These are phyloP conservation scores for Baronia brevicornis DNA, from an alignment of 2,888 invertebrate genomes.

Conservation along the genomic window DNA sequence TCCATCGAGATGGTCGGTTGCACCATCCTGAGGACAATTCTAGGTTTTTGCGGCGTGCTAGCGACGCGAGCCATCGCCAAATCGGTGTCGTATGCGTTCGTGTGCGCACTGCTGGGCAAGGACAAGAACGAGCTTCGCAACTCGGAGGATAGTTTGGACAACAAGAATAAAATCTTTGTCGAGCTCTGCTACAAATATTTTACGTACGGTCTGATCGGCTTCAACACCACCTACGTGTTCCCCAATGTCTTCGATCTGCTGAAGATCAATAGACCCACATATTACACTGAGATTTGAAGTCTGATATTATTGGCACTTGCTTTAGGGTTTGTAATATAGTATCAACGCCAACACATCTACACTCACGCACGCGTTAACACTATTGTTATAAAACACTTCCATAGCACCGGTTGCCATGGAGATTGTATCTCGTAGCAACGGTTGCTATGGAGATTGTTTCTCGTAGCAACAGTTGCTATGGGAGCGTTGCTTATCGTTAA, in stretches of 20 bases:
- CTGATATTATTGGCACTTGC: no score
- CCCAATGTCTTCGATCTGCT: slow-evolving; percentile 86
- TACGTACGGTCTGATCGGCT: slow-evolving; percentile 86
- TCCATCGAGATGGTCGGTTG: slow-evolving; percentile 82
- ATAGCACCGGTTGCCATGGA: no score
- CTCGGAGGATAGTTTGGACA: slow-evolving; percentile 79
- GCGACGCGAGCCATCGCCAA: slow-evolving; percentile 82
- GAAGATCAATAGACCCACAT: slow-evolving; percentile 86
- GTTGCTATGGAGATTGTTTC: no score
- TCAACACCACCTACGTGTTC: slow-evolving; percentile 84
- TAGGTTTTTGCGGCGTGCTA: slow-evolving; percentile 85
- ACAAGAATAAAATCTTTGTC: slow-evolving; percentile 83
- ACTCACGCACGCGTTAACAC: neutral
- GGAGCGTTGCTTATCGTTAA: no score
- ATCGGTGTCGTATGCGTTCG: slow-evolving; percentile 79
- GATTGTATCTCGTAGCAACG: no score
- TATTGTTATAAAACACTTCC: no score
- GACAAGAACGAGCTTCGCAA: slow-evolving; percentile 80
- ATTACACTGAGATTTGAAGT: slow-evolving; percentile 87
- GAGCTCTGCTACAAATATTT: slow-evolving; percentile 90
- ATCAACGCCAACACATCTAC: no score
- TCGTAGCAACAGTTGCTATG: no score
- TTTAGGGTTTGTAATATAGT: no score
- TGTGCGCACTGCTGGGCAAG: slow-evolving; percentile 81
- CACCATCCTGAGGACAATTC: slow-evolving; percentile 79